Evolutionary conservation across 1,140 invertebrate species (phyloP).

Genomic region (Epicauta chinensis): DNA sequence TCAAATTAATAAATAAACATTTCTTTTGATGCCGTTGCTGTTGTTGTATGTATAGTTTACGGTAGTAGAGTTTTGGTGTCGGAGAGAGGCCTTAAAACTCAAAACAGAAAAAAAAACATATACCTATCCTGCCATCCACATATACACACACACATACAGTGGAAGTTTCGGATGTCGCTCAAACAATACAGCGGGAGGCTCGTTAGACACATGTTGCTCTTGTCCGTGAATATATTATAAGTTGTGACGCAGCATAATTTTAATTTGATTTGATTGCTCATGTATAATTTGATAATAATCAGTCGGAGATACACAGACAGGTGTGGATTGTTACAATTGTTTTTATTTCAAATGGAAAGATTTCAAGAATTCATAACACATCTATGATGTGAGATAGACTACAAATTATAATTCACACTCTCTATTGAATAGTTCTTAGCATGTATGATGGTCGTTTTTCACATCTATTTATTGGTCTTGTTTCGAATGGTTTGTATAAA

Average conservation of each 20-base stretch:
- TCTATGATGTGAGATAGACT: too few relatives aligned
- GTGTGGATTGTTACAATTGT: slow-evolving; percentile 20
- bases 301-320: slow-evolving; percentile 17
- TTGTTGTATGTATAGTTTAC: too few relatives aligned
- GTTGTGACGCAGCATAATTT: slow-evolving; percentile 31
- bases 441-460: not conserved
- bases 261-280: slow-evolving; percentile 36
- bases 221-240: slow-evolving; percentile 33
- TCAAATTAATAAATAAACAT: slow-evolving; percentile 18
- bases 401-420: too few relatives aligned
- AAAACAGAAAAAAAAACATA: not conserved
- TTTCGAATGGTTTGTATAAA: not conserved
- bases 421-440: not conserved
- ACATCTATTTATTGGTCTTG: not conserved
- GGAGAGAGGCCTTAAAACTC: too few relatives aligned
- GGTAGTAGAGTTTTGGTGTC: not conserved
- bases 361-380: too few relatives aligned
- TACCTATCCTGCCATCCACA: too few relatives aligned
- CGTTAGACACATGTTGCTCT: slow-evolving; percentile 27
- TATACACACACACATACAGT: not conserved
- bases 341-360: not conserved
- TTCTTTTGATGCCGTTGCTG: slow-evolving; percentile 8
- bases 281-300: slow-evolving; percentile 36
- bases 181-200: slow-evolving; percentile 22
- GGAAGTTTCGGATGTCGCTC: slow-evolving; percentile 18